Conservation (phyloP, 2,113 vertebrate genomes). For the cattle (Bos taurus) region ARS-UCD2.0 NC_037349.1:15042501-15043000, state of each 20-base stretch:
- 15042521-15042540: neutral
- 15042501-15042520: accelerated
- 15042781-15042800: neutral
- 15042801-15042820: neutral
- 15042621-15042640: neutral
- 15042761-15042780: neutral
- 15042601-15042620: neutral
- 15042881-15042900: neutral
- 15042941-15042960: neutral
- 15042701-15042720: neutral
- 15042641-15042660: neutral
- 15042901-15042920: neutral
- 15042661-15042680: neutral
- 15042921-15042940: neutral
- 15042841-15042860: neutral
- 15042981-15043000: neutral
- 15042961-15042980: neutral
- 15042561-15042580: neutral
- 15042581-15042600: neutral
- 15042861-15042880: neutral
- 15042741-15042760: neutral
- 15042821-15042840: neutral
- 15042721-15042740: neutral
- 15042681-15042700: neutral
- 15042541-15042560: neutral